Conservation (phyloP, 2,888 invertebrate genomes). For the Scaptomyza caliginosa region DNA sequence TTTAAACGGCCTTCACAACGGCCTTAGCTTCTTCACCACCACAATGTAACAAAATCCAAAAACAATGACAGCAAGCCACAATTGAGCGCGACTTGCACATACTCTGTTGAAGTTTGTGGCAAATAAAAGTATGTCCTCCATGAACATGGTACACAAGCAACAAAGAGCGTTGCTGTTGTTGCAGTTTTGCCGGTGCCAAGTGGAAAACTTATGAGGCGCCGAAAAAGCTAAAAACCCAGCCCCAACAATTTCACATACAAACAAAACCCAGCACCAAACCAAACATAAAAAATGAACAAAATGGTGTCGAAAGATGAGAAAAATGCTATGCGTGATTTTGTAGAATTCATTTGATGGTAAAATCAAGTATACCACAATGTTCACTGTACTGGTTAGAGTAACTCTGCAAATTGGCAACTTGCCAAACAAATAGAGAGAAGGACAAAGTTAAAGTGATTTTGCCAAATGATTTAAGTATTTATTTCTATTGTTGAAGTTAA, state of each 20-base stretch:
- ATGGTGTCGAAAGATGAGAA: conserved; percentile 7
- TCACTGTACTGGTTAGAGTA: neutral
- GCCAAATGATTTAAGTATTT: neutral
- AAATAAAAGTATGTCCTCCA: neutral
- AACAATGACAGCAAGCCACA: neutral
- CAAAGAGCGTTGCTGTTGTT: conserved; percentile 9
- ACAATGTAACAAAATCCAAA: neutral
- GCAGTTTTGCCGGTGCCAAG: conserved; percentile 34
- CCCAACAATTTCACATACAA: conserved; percentile 31
- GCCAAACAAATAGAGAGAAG: neutral
- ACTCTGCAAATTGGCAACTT: neutral
- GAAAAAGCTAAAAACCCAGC: conserved; percentile 34
- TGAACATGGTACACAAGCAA: conserved; percentile 1
- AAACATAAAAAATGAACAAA: neutral
- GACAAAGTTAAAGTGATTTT: neutral
- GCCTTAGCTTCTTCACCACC: neutral
- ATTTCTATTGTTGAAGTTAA: neutral
- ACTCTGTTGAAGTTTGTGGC: neutral
- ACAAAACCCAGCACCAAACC: no score
- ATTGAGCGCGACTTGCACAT: neutral
- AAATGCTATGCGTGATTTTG: conserved; percentile 14
- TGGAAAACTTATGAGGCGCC: conserved; percentile 63
- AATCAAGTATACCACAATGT: neutral
- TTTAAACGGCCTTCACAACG: conserved; percentile 22
- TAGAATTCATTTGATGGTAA: conserved; percentile 20